Conservation (phyloP, 35 echinoderm and acorn worm genomes). For the Hemicentrotus pulcherrimus region DNA sequence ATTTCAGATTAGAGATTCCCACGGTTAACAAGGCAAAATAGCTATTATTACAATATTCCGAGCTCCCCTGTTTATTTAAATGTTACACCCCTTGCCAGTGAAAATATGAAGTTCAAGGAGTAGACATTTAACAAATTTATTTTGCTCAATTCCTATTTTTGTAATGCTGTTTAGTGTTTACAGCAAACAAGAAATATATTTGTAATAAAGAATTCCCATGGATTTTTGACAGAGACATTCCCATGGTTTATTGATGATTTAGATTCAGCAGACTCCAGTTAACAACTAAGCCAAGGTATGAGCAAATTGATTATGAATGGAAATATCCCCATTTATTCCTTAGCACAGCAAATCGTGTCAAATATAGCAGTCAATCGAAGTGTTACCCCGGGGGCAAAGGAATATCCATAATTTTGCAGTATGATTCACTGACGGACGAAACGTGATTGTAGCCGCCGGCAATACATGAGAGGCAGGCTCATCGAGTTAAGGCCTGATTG, state of each 20-base stretch:
- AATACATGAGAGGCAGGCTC: slow-evolving; percentile 42
- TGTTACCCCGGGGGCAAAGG: neutral
- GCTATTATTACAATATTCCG: neutral
- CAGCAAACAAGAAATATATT: neutral
- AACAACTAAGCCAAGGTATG: neutral
- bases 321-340: slow-evolving; percentile 42
- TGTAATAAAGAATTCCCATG: neutral
- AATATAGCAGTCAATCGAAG: slow-evolving; percentile 36
- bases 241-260: neutral
- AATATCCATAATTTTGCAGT: slow-evolving; percentile 39
- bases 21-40: neutral
- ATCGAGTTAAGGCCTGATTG: slow-evolving; percentile 42
- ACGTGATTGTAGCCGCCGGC: slow-evolving; percentile 30
- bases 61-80: neutral
- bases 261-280: neutral
- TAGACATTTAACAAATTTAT: neutral
- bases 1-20: neutral
- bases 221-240: neutral
- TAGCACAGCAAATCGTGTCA: slow-evolving; percentile 28
- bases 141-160: neutral
- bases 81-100: neutral
- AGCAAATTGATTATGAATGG: slow-evolving; percentile 38
- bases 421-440: slow-evolving; percentile 42
- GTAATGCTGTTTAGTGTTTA: neutral
- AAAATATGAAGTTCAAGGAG: neutral